phyloP scores from a whole-genome alignment of 2,888 invertebrate species.

The Drosophila conformis region DNA sequence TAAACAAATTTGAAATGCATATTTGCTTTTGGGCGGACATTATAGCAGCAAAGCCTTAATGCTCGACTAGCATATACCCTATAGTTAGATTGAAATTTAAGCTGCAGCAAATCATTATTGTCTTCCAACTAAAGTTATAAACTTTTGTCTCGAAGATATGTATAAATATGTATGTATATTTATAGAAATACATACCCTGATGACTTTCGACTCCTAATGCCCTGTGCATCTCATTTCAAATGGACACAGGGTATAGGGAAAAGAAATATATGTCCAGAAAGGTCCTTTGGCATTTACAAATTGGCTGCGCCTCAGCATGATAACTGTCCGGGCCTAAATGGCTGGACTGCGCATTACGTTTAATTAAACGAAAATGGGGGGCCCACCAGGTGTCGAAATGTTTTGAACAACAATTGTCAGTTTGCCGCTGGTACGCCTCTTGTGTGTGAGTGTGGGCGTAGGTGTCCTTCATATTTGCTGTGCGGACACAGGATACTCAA shows the following conservation, averaged over 20 bases:
- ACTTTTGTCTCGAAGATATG: neutral
- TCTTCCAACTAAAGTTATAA: neutral
- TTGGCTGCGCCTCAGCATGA: conserved; percentile 30
- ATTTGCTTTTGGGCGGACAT: conserved; percentile 51
- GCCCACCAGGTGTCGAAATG: conserved; percentile 58
- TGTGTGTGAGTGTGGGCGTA: neutral
- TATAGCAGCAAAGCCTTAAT: conserved; percentile 2
- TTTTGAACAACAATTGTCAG: conserved; percentile 53
- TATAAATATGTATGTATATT: neutral
- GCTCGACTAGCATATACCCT: conserved; percentile 11
- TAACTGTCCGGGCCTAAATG: conserved; percentile 49
- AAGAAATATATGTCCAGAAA: conserved; percentile 15
- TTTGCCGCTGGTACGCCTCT: neutral
- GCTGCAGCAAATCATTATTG: neutral
- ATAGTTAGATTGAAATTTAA: neutral
- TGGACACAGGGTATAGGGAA: conserved; percentile 23
- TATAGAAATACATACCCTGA: neutral
- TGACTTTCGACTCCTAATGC: too few species aligned
- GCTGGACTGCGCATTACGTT: conserved; percentile 60
- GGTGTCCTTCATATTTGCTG: conserved; percentile 16
- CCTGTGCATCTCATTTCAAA: neutral
- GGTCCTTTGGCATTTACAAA: conserved; percentile 45
- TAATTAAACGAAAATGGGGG: conserved; percentile 64
- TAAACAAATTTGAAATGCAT: conserved; percentile 60
- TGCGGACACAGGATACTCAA: conserved; percentile 11